Evolutionary conservation across 2,113 vertebrate genomes (phyloP).

Genomic region (Numenius arquata): DNA sequence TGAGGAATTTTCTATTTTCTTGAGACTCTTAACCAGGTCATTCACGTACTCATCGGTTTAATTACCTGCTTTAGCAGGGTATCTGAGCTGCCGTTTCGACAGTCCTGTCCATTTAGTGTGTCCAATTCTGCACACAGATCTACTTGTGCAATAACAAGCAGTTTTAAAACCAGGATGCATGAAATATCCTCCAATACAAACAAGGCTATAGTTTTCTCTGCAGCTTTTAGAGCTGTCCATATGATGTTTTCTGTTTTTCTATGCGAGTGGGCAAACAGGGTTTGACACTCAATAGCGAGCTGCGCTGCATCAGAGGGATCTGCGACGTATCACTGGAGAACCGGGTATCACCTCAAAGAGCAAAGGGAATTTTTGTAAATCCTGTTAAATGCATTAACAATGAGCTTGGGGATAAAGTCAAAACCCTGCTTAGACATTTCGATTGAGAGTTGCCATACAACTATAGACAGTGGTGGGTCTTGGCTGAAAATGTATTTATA

Average conservation of each 20-base stretch:
- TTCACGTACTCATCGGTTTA: not conserved
- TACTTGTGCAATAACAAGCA: not conserved
- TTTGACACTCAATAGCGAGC: not conserved
- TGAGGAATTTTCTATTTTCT: constrained; percentile 60
- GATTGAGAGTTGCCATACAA: constrained; percentile 25
- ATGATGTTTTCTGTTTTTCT: not conserved
- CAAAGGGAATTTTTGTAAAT: not conserved
- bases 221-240: constrained; percentile 3
- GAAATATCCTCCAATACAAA: not conserved
- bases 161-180: not conserved
- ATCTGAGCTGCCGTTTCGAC: constrained; percentile 1
- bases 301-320: constrained; percentile 8
- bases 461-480: constrained; percentile 49
- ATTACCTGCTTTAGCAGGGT: constrained; percentile 9
- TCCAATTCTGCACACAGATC: not conserved
- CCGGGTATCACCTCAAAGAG: not conserved
- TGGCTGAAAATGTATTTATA: constrained; percentile 49
- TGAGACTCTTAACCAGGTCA: constrained; percentile 55
- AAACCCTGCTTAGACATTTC: constrained; percentile 1
- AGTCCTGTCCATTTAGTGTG: not conserved
- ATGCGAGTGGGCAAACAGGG: not conserved
- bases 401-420: constrained; percentile 19
- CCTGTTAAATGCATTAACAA: constrained; percentile 13
- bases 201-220: not conserved
- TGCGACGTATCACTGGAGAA: not conserved